Evolutionary conservation across 2,113 vertebrate species (phyloP).

Genomic region (Pollachius pollachius): DNA sequence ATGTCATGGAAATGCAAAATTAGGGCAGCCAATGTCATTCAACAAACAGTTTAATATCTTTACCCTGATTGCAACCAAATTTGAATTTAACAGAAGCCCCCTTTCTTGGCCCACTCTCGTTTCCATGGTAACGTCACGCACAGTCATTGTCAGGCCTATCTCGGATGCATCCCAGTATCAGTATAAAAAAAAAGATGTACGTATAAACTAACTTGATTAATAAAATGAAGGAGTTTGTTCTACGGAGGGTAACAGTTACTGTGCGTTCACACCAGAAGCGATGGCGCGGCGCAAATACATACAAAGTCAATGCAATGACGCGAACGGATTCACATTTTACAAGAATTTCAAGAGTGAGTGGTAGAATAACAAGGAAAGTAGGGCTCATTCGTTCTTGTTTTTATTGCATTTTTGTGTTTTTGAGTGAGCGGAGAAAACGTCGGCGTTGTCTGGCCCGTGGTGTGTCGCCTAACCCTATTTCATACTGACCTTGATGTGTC

Average conservation of each 20-base stretch:
- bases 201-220: background rate
- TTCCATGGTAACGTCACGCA: background rate
- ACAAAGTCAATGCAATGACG: no score
- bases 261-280: no score
- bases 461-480: conserved; percentile 85
- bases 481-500: conserved; percentile 74
- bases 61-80: background rate
- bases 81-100: background rate
- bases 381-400: conserved; percentile 4
- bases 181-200: background rate
- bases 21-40: no score
- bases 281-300: no score
- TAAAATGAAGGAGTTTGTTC: conserved; percentile 3
- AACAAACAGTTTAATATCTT: no score
- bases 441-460: conserved; percentile 78
- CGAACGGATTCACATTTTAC: background rate
- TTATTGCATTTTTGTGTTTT: conserved; percentile 33
- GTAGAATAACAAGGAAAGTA: conserved; percentile 4
- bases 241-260: background rate
- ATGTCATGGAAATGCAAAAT: no score
- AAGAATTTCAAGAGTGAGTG: conserved; percentile 50
- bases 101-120: background rate
- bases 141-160: background rate
- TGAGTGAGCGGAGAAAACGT: conserved; percentile 67
- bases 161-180: background rate